Evolutionary conservation across 2,113 vertebrate genomes (phyloP).

Genomic region (Larimichthys polyactis): DNA sequence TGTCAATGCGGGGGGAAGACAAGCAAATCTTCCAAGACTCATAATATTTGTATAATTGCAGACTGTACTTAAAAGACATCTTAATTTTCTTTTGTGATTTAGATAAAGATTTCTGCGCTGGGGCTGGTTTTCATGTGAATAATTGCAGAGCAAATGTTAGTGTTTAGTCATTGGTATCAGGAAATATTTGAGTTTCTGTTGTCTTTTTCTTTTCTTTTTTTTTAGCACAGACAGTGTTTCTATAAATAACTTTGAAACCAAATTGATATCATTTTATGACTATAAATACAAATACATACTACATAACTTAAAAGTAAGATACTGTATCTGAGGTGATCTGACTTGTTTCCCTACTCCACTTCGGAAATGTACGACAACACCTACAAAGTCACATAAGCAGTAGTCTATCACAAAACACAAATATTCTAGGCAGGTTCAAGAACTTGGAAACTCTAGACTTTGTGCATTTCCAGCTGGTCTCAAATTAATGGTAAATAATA

Average conservation of each 20-base stretch:
- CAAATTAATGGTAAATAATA: background rate
- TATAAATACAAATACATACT: background rate
- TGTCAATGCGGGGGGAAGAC: background rate
- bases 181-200: background rate
- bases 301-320: background rate
- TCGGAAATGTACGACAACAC: background rate
- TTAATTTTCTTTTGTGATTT: background rate
- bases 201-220: too few species aligned
- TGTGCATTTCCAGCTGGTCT: background rate
- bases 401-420: background rate
- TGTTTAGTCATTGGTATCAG: background rate
- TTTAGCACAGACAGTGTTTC: background rate
- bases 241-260: background rate
- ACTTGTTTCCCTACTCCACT: background rate
- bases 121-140: conserved; percentile 2
- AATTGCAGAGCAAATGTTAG: background rate
- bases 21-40: background rate
- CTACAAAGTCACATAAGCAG: background rate
- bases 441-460: background rate
- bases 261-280: background rate
- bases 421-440: background rate
- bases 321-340: background rate
- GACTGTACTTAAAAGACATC: background rate
- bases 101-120: background rate
- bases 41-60: background rate